Evolutionary conservation across 2,113 vertebrate species (phyloP), one percentile per base, ranked within the genome.

Genomic region (Callopanchax toddi): DNA sequence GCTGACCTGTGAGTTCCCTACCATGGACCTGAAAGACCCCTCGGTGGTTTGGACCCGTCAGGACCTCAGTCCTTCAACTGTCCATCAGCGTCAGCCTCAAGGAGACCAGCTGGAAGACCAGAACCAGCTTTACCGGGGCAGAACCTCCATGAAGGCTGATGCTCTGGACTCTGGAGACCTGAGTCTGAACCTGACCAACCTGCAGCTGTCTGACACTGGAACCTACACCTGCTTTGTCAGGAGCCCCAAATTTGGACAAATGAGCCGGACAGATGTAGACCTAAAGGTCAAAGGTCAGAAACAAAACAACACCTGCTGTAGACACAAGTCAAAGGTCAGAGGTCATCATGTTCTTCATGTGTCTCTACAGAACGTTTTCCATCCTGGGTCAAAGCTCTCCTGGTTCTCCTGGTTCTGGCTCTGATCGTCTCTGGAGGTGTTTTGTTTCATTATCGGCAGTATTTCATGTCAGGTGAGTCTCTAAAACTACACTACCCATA

Each of bases 261-360:
- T 0, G 44, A 46, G 5, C 2, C 9, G 11, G 9, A 12, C 4
- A 3, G 3, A 4, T 46, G 44, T 22, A 21, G 10, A 46, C 1
- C 44, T 51, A 3, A n/a, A 21, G 48, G 23, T 50, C 15, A 50
- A 11, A 53, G 51, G 51, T 53, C 49, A 52, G 49, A 2, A 51
- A 11, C 26, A 29, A 25, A 50, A 18, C 20, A 46, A 22, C 44
- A 11, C 17, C 49, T 52, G 17, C 26, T 52, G 49, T 10, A 18
- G 8, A 4, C 2, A n/a, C 1, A 34, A 1, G 3, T 52, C 29
- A 3, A 5, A n/a, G n/a, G n/a, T n/a, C n/a, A n/a, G n/a, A 18
- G 50, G 10, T 52, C 10, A 52, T 6, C 17, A 18, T 52, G 50
- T 34, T 32, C n/a, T 9, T 52, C 7, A 49, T 52, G 10, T 6